Evolutionary conservation across 1,140 invertebrate genomes (phyloP).

Genomic region (Bombyx mandarina): DNA sequence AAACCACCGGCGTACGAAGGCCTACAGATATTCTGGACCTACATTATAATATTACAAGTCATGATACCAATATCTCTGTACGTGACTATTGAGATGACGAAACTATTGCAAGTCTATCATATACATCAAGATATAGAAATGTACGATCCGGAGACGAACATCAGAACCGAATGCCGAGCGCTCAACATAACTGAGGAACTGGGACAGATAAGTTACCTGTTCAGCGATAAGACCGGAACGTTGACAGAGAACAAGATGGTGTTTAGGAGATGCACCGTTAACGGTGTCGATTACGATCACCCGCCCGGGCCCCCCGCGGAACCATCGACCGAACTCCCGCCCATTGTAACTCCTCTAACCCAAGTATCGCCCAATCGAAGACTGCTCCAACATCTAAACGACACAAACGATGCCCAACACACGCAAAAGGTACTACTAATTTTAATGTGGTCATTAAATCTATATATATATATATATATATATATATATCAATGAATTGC

Average conservation of each 20-base stretch:
- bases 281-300: slow-evolving; percentile 91
- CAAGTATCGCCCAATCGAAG: slow-evolving; percentile 73
- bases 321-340: slow-evolving; percentile 62
- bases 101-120: slow-evolving; percentile 95
- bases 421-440: slow-evolving; percentile 44
- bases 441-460: neutral
- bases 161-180: slow-evolving; percentile 92
- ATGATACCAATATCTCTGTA: slow-evolving; percentile 98
- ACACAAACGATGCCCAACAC: slow-evolving; percentile 51
- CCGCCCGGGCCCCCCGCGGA: slow-evolving; percentile 75
- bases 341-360: slow-evolving; percentile 72
- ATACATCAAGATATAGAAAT: slow-evolving; percentile 92
- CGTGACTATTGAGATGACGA: slow-evolving; percentile 97
- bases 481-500: too few relatives aligned
- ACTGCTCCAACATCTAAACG: slow-evolving; percentile 75
- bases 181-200: slow-evolving; percentile 98
- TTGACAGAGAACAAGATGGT: slow-evolving; percentile 98
- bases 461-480: too few relatives aligned
- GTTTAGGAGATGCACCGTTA: slow-evolving; percentile 91
- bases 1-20: slow-evolving; percentile 80
- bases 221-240: slow-evolving; percentile 98
- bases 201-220: slow-evolving; percentile 96
- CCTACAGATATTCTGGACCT: slow-evolving; percentile 94
- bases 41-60: slow-evolving; percentile 95
- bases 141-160: slow-evolving; percentile 87